These are phyloP conservation scores for Eupithecia centaureata DNA, from an alignment of 2,888 invertebrate species.

Conservation along the genomic window DNA sequence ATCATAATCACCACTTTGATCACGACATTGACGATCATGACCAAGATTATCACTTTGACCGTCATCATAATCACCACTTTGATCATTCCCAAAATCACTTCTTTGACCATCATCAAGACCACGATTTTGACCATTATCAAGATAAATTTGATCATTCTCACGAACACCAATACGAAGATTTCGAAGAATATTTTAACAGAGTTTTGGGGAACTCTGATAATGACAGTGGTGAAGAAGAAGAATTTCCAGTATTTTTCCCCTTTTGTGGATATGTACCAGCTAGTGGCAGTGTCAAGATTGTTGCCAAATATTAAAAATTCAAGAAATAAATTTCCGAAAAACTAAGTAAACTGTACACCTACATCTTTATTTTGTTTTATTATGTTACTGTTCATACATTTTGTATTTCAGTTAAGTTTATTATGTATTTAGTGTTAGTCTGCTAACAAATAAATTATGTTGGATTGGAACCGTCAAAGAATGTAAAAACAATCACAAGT, in stretches of 20 bases:
- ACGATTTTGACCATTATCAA: not conserved
- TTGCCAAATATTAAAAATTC: conserved; percentile 34
- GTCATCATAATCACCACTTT: not conserved
- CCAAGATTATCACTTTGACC: not conserved
- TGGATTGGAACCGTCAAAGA: too few species aligned
- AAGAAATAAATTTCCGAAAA: not conserved
- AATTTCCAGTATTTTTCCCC: conserved; percentile 3
- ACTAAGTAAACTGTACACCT: not conserved
- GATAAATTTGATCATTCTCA: not conserved
- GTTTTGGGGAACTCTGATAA: not conserved
- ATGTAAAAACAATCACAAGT: too few species aligned
- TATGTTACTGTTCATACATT: too few species aligned
- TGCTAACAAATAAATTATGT: too few species aligned
- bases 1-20: not conserved
- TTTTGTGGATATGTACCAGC: conserved; percentile 35
- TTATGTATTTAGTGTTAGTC: too few species aligned
- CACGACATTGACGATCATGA: not conserved
- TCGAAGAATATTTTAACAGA: conserved; percentile 5
- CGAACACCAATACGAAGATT: not conserved
- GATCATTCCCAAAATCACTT: too few species aligned
- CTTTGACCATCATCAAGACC: not conserved
- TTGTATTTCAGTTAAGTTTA: too few species aligned
- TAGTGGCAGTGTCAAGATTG: conserved; percentile 35
- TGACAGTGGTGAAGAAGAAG: conserved; percentile 3
- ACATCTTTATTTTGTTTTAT: too few species aligned